Base-by-base conservation (phyloP, 2,888 invertebrate genomes). In the Carabus problematicus region DNA sequence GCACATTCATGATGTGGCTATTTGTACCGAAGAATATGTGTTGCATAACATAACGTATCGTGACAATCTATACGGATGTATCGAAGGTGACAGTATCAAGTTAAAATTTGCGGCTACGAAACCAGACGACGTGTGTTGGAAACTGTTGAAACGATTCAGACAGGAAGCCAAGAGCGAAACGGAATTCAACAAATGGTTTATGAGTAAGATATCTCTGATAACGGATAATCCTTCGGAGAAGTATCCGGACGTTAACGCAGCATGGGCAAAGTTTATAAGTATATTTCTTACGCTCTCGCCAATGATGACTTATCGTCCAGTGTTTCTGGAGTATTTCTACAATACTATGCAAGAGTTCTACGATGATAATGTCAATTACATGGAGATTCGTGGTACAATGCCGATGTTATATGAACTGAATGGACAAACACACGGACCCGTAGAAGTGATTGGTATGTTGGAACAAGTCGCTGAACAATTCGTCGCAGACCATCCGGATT, bases 1-100 rank as follows among this genome's bases (percentile, higher is more conserved):
- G 19, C 92, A 92, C 77, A 83, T 87, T 0, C 92, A 92, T 76
- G 87, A 91, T 72, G 86, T 88, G 70, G 88, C 88, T 0, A 80
- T 89, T 0, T 83, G 86, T 16, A 88, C 88, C 6, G 82, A 86
- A 0, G 87, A 89, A 71, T 91, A 85, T 72, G 74, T 91, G 0
- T 76, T 90, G 45, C 75, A 80, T 3, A 85, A 88, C 49, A 75
- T 91, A 40, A 91, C 91, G 0, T 89, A 88, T 72, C 82, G 84
- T 71, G 84, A 86, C 0, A 75, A 89, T 76, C 79, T 91, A 0
- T 89, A 87, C 74, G 82, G 88, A 55, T 76, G 77, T 61, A 76
- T 78, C 14, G 18, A 70, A 0, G 75, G 79, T 39, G 76, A 71
- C 1, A 70, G 77, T 58, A 83, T 70, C 70, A 82, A 74, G 19